These are phyloP conservation scores for Malaclemys terrapin DNA, from an alignment of 2,113 vertebrate genomes.

Conservation along the genomic window DNA sequence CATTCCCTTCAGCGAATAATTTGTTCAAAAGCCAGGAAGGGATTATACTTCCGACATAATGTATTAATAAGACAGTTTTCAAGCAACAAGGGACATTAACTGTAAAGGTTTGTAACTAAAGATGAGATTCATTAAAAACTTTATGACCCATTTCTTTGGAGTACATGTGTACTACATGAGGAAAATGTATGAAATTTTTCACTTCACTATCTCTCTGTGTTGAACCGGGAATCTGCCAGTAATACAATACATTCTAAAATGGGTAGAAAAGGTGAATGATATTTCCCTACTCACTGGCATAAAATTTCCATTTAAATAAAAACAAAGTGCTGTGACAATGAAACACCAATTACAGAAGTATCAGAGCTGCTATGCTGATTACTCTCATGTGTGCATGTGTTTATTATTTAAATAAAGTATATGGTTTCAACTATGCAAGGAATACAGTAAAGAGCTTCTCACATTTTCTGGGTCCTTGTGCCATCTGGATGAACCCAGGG, in stretches of 20 bases:
- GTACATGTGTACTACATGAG: not conserved
- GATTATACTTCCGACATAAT: conserved; percentile 42
- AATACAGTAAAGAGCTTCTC: rapidly evolving
- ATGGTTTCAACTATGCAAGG: not conserved
- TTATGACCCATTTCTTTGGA: not conserved
- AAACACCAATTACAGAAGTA: not conserved
- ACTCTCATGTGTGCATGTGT: not conserved
- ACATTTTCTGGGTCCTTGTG: not conserved
- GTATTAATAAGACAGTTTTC: conserved; percentile 61
- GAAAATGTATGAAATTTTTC: not conserved
- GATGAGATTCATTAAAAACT: not conserved
- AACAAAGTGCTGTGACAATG: not conserved
- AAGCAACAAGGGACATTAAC: conserved; percentile 39
- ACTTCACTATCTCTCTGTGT: not conserved
- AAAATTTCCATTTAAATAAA: not conserved
- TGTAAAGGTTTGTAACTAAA: conserved; percentile 12
- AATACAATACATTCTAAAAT: not conserved
- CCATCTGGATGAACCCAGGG: not conserved
- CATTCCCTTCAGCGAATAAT: conserved; percentile 62
- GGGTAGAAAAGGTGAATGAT: not conserved
- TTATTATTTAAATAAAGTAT: not conserved
- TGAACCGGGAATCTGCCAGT: not conserved
- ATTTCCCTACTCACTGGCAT: not conserved
- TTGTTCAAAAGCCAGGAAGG: conserved; percentile 52
- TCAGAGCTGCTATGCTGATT: not conserved